Conservation (phyloP, 1,140 invertebrate species). For the Drosophila novamexicana region DNA sequence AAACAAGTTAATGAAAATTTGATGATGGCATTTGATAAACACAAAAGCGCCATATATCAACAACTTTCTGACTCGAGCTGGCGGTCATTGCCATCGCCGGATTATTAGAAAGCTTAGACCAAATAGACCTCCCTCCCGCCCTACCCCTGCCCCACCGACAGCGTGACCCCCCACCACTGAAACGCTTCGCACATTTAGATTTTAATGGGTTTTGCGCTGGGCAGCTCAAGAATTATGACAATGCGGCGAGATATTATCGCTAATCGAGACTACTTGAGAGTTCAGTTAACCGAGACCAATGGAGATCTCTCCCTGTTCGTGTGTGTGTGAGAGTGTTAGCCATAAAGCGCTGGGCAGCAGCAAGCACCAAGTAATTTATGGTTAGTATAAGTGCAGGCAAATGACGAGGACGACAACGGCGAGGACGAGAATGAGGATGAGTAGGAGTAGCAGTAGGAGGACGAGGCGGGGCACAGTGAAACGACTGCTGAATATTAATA, state of each 20-base stretch:
- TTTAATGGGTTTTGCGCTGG: slow-evolving; percentile 72
- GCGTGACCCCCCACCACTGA: not conserved
- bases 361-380: slow-evolving; percentile 64
- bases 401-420: slow-evolving; percentile 32
- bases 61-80: slow-evolving; percentile 21
- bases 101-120: slow-evolving; percentile 72
- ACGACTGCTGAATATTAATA: slow-evolving; percentile 49
- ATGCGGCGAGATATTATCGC: slow-evolving; percentile 78
- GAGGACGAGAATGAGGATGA: not conserved
- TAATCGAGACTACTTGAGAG: slow-evolving; percentile 75
- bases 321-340: slow-evolving; percentile 3
- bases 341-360: slow-evolving; percentile 31
- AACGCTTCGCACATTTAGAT: slow-evolving; percentile 53
- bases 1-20: slow-evolving; percentile 80
- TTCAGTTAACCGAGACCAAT: slow-evolving; percentile 75
- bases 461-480: slow-evolving; percentile 1
- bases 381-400: slow-evolving; percentile 60
- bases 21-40: slow-evolving; percentile 79
- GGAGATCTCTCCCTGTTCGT: slow-evolving; percentile 10
- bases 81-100: slow-evolving; percentile 58
- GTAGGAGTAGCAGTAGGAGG: not conserved
- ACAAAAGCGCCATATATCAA: slow-evolving; percentile 69
- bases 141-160: too few species aligned
- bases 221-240: slow-evolving; percentile 75
- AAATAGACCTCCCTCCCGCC: not conserved